phyloP scores from a whole-genome alignment of 2,888 invertebrate species.

The Cheilosia impressa region DNA sequence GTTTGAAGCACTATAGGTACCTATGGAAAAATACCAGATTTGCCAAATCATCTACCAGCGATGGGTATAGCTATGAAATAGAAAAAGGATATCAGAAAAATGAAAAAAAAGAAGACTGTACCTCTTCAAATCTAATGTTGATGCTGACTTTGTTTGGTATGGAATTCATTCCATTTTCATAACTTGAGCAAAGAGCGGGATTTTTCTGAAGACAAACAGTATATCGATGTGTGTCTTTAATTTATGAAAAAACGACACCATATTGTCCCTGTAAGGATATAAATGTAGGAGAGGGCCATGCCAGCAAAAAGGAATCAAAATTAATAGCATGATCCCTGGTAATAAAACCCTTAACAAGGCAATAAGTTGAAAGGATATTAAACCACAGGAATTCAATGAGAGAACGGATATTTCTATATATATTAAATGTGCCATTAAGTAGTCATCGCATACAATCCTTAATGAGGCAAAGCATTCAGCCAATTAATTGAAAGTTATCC shows the following conservation, averaged over 20 bases:
- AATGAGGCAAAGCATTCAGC: constrained; percentile 44
- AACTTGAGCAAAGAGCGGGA: too few species aligned
- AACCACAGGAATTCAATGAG: constrained; percentile 44
- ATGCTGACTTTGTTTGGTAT: too few species aligned
- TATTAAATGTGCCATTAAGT: constrained; percentile 47
- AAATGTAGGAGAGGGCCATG: not conserved
- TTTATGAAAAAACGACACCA: not conserved
- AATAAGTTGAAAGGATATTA: constrained; percentile 46
- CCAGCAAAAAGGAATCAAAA: constrained; percentile 1
- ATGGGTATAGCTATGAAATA: too few species aligned
- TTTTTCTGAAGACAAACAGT: not conserved
- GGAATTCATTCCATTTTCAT: too few species aligned
- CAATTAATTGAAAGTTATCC: constrained; percentile 55
- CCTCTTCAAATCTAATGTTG: too few species aligned
- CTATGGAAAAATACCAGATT: too few species aligned
- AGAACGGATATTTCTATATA: not conserved
- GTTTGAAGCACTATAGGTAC: too few species aligned
- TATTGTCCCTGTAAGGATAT: constrained; percentile 1
- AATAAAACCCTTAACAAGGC: constrained; percentile 34
- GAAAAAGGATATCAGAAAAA: too few species aligned
- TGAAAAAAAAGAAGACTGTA: too few species aligned
- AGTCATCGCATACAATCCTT: constrained; percentile 45
- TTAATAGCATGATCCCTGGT: constrained; percentile 39
- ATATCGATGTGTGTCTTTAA: not conserved
- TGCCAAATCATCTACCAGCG: too few species aligned